These are phyloP conservation scores for Acanthopagrus latus DNA, from an alignment of 2,797 vertebrate species.

Conservation along the genomic window DNA sequence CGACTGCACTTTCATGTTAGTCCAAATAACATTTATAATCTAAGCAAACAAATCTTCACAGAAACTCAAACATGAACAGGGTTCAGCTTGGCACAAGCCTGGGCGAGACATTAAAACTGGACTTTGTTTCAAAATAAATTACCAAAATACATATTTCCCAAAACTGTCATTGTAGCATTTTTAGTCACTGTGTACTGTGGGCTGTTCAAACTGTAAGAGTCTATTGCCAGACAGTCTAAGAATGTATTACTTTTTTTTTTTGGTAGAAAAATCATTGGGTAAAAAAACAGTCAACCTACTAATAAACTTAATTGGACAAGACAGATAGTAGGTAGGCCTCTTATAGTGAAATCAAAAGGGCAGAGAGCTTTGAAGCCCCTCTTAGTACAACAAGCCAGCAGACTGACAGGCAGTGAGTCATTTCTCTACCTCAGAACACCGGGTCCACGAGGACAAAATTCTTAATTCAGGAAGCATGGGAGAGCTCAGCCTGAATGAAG, in stretches of 20 bases:
- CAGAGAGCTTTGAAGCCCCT: conserved; percentile 58
- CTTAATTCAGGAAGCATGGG: conserved; percentile 43
- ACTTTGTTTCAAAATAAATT: conserved; percentile 14
- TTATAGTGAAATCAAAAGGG: conserved; percentile 65
- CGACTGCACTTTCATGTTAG: neutral
- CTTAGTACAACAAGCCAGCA: conserved; percentile 50
- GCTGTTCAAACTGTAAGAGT: neutral
- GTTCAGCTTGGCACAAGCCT: neutral
- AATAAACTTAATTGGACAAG: conserved; percentile 52
- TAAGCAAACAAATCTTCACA: neutral
- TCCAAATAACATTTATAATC: neutral
- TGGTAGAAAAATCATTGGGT: conserved; percentile 6
- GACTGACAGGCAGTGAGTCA: conserved; percentile 69
- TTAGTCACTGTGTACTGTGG: neutral
- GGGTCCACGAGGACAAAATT: conserved; percentile 33
- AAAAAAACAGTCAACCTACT: conserved; percentile 19
- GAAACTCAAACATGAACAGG: neutral
- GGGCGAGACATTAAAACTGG: conserved; percentile 1
- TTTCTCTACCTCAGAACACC: conserved; percentile 59
- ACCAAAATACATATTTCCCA: neutral
- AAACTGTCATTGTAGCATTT: neutral
- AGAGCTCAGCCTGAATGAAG: conserved; percentile 53
- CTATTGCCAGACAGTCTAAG: conserved; percentile 1
- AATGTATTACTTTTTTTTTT: neutral
- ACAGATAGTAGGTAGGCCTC: conserved; percentile 46